Evolutionary conservation across 2,888 invertebrate species (phyloP), one percentile per base, ranked within the genome.

Genomic region (Drosophila kanekoi): DNA sequence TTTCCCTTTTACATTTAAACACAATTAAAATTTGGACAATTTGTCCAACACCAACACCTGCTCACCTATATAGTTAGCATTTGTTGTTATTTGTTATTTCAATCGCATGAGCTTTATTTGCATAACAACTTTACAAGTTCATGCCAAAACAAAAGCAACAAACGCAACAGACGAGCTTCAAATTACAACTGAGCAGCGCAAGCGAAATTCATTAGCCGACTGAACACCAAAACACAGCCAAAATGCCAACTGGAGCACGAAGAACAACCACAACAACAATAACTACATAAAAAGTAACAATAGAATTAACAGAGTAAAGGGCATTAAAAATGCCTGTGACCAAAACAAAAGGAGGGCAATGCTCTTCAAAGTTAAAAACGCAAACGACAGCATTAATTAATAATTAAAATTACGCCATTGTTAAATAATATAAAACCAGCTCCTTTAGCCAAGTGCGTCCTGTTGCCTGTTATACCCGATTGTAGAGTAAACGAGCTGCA

Each of bases 101-200:
- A 14, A 62, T 63, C 10, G 16, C n/a, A 43, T 28, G 32, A 14
- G 28, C 35, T 47, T 54, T 59, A 48, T 75, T 79, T 67, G 79
- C 72, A 51, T 54, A 75, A 40, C 37, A 32, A 61, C 54, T 74
- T 89, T 89, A 88, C 85, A 86, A 86, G 89, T 88, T 89, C 88
- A 89, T 70, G 47, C 58, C 62, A 72, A 65, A 72, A 77, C 62
- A 77, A 75, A 73, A 59, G 75, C 72, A 72, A 54, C 72, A 58
- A 78, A 66, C 89, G 77, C 77, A 79, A 69, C 86, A 79, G 89
- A 87, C 89, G 89, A 79, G 84, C 81, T 88, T 81, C 89, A 76
- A 88, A 89, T 80, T 81, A 88, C 89, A 88, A 87, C 89, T 87
- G 89, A 89, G 61, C 60, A 54, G 51, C 64, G 64, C 63, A 49